Evolutionary conservation across 2,888 invertebrate species (phyloP).

Genomic region (Agrochola lota): DNA sequence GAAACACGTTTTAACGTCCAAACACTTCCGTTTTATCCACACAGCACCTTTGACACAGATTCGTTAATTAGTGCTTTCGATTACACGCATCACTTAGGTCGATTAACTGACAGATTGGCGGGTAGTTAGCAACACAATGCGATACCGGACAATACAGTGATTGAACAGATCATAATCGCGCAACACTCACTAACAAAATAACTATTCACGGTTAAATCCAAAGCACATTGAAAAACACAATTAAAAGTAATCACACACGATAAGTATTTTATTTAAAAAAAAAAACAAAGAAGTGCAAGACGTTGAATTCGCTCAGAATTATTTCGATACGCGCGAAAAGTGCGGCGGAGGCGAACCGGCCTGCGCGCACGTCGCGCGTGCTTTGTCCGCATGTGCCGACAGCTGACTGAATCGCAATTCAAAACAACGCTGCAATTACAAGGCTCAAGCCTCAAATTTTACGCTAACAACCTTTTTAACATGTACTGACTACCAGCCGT

Average conservation of each 20-base stretch:
- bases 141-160: slow-evolving; percentile 63
- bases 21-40: slow-evolving; percentile 70
- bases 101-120: slow-evolving; percentile 70
- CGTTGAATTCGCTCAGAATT: slow-evolving; percentile 66
- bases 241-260: slow-evolving; percentile 48
- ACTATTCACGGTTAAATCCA: slow-evolving; percentile 46
- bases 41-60: slow-evolving; percentile 71
- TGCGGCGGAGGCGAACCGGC: slow-evolving; percentile 69
- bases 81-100: slow-evolving; percentile 66
- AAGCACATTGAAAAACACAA: slow-evolving; percentile 55
- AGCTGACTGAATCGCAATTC: slow-evolving; percentile 90
- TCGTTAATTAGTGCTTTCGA: slow-evolving; percentile 69
- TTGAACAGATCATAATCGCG: slow-evolving; percentile 68
- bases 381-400: slow-evolving; percentile 86
- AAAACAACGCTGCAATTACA: slow-evolving; percentile 87
- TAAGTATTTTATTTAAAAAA: slow-evolving; percentile 25
- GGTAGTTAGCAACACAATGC: slow-evolving; percentile 67
- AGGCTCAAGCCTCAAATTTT: slow-evolving; percentile 82
- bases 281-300: slow-evolving; percentile 27
- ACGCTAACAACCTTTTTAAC: slow-evolving; percentile 78
- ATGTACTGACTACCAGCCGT: slow-evolving; percentile 63
- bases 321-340: slow-evolving; percentile 80
- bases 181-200: slow-evolving; percentile 48
- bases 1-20: slow-evolving; percentile 67
- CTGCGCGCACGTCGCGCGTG: slow-evolving; percentile 89